These are phyloP conservation scores for Gila orcuttii DNA, from an alignment of 2,113 vertebrate genomes.

Conservation along the genomic window DNA sequence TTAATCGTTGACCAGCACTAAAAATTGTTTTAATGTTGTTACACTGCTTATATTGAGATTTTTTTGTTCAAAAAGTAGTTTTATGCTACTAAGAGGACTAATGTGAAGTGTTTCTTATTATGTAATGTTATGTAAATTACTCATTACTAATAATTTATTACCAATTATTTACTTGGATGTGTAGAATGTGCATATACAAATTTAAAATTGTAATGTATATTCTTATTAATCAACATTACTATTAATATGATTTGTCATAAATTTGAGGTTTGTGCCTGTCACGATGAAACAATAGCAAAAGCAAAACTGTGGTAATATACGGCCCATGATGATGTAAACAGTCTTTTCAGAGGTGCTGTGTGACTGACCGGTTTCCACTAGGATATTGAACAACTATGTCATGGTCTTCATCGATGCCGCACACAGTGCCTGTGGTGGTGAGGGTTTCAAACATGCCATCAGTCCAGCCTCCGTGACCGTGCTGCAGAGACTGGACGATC, in stretches of 20 bases:
- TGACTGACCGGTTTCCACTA: constrained; percentile 92
- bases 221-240: not conserved
- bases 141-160: too few species aligned
- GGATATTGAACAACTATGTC: constrained; percentile 99
- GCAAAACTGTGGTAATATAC: not conserved
- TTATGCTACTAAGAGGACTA: not conserved
- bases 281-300: not conserved
- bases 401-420: constrained; percentile 98
- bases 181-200: not conserved
- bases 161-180: not conserved
- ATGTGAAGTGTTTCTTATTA: not conserved
- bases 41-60: not conserved
- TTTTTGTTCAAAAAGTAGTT: not conserved
- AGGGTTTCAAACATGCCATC: constrained; percentile 99
- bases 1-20: too few species aligned
- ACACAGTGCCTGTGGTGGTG: constrained; percentile 97
- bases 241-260: not conserved
- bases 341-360: not conserved
- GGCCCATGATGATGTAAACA: not conserved
- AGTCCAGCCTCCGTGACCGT: constrained; percentile 98
- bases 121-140: not conserved
- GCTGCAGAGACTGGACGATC: constrained; percentile 98
- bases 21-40: not conserved
- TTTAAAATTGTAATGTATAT: not conserved
- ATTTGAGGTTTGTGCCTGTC: not conserved